phyloP scores from a whole-genome alignment of 2,797 vertebrate species.

The Salarias fasciatus region DNA sequence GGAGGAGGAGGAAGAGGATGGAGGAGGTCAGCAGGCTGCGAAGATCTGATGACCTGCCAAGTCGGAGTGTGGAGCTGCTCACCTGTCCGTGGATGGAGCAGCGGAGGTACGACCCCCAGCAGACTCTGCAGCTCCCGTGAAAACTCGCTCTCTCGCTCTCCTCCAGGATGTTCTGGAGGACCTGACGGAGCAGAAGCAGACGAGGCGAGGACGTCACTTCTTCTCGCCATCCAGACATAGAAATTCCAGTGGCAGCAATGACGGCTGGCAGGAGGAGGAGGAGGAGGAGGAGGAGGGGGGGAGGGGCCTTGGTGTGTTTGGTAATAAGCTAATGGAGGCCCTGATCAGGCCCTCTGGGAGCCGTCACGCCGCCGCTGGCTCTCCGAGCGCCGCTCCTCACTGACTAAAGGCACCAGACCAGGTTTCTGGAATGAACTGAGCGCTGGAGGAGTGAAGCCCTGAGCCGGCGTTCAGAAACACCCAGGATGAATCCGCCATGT shows the following conservation, averaged over 20 bases:
- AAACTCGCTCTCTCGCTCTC: slow-evolving; percentile 95
- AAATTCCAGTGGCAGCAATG: no score
- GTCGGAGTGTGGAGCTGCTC: slow-evolving; percentile 20
- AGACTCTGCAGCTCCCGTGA: slow-evolving; percentile 95
- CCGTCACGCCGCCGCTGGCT: neutral
- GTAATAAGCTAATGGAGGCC: slow-evolving; percentile 9
- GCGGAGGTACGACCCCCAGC: slow-evolving; percentile 91
- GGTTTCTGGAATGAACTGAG: slow-evolving; percentile 11
- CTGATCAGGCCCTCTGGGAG: neutral
- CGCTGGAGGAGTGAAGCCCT: neutral
- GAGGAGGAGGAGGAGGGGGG: slow-evolving; percentile 1
- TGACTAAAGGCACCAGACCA: slow-evolving; percentile 6
- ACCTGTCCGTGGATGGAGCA: slow-evolving; percentile 96
- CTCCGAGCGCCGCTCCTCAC: slow-evolving; percentile 10
- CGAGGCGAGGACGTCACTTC: no score
- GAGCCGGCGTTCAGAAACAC: no score
- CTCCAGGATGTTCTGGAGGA: slow-evolving; percentile 98
- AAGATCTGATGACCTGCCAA: neutral
- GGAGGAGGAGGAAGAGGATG: no score
- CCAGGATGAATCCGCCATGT: no score
- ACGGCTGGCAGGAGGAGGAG: neutral
- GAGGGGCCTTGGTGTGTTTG: neutral
- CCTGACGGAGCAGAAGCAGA: slow-evolving; percentile 72
- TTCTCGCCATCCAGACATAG: no score
- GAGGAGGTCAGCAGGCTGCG: no score